Base-by-base conservation (phyloP, 2,888 invertebrate genomes). In the Acrobasis repandana region DNA sequence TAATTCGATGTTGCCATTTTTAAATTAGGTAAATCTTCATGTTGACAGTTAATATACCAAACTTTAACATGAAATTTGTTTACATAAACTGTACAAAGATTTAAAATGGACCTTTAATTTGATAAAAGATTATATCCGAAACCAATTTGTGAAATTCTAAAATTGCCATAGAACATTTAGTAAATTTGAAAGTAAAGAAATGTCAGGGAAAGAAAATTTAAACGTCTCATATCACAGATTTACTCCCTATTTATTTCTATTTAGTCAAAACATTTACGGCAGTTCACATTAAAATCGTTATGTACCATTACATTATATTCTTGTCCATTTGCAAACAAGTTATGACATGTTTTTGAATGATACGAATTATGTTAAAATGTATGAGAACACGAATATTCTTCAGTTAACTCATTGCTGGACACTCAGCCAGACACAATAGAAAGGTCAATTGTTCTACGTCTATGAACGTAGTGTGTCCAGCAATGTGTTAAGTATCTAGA, bases 141-240 rank as follows among this genome's bases (percentile, higher is more conserved):
- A 43, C 43, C 43, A 43, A 14, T 43, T 43, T 5, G n/a, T 38
- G 11, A 38, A 38, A 38, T 38, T 11, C 10, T 0, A n/a, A 6
- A 43, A 43, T n/a, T n/a, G 43, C n/a, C 43, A 43, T 43, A 43
- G 43, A n/a, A 38, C 9, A 14, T 38, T 38, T 11, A 11, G 4
- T 38, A 14, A n/a, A 20, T 28, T 28, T 43, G n/a, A 14, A 38
- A 43, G 14, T n/a, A 14, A 43, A 11, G 11, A 14, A 38, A 38
- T 20, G 18, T 18, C 15, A 54, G 54, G 54, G 54, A 54, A 54
- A 38, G 43, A 43, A 38, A 43, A 38, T 54, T 54, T 38, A 38
- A 38, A 38, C 9, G n/a, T n/a, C n/a, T n/a, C n/a, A 54, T 54
- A 58, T 58, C 58, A 58, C 58, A 58, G 50, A 58, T 34, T 58